Evolutionary conservation across 2,797 vertebrate genomes (phyloP), one percentile per base, ranked within the genome.

Genomic region (Miichthys miiuy): DNA sequence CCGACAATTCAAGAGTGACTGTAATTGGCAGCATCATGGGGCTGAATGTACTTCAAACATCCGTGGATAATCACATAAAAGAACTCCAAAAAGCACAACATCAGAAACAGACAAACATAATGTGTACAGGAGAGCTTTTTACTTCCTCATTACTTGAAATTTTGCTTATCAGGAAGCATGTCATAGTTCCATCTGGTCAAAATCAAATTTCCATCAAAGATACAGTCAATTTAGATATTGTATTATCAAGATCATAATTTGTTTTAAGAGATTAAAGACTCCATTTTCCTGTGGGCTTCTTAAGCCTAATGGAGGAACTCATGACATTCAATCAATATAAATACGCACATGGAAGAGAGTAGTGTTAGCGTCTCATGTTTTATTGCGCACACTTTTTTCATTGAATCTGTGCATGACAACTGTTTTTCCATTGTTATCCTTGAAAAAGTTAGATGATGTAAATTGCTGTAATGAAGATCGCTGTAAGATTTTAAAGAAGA

Each of bases 221-320:
- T 68, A 30, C 20, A 57, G 41, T 74, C 21, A 34, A 1, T 68
- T 82, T 62, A 60, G 17, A 55, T 62, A 68, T 51, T 72, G 16
- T 38, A 74, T 77, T 79, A 77, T 71, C 14, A 72, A 61, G 72
- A 79, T 65, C 48, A 70, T 75, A 81, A 85, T 77, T 82, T 67
- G 48, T 68, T 75, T 84, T 72, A 81, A 79, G 68, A 80, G 77
- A 81, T 84, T 77, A 77, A 62, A 68, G n/a, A 68, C 79, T 68
- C 38, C 9, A 55, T 72, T 79, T 79, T 57, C 76, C 51, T 72
- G 60, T 56, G 25, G 30, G 27, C 10, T 46, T 67, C 55, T 79
- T 42, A 69, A 25, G 63, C 69, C 77, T 82, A 81, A 86, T 82
- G 62, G 76, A 85, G 30, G 47, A 56, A 73, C 47, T 68, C 52